Percentiles rank a stretch among this genome's conserved stretches.
phyloP scores from a whole-genome alignment of 2,113 vertebrate species.

The human (Homo sapiens) region DNA sequence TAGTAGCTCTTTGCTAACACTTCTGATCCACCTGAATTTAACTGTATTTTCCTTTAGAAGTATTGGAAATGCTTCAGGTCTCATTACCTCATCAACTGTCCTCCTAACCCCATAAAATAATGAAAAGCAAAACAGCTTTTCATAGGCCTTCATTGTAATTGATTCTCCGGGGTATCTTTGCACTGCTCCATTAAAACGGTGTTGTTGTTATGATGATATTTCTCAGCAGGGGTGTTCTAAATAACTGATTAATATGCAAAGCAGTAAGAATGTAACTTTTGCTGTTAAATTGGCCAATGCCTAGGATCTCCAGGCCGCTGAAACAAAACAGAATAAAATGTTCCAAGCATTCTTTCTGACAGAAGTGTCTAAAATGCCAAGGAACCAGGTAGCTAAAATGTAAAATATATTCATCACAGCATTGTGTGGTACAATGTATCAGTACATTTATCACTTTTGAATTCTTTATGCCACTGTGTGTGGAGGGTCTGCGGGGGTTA shows the following conservation, averaged over 20 bases:
- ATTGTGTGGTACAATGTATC: not conserved
- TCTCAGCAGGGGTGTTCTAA: conserved; percentile 72
- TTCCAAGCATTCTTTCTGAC: not conserved
- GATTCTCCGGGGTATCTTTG: conserved; percentile 62
- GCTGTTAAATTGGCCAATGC: conserved; percentile 35
- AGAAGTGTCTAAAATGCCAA: not conserved
- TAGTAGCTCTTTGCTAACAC: not conserved
- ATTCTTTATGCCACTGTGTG: not conserved
- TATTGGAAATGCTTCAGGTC: conserved; percentile 61
- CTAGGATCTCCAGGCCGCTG: conserved; percentile 38
- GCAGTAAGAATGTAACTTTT: conserved; percentile 62
- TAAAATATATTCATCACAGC: not conserved
- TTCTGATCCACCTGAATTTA: conserved; percentile 1
- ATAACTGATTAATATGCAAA: conserved; percentile 77
- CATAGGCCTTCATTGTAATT: conserved; percentile 27
- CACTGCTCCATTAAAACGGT: conserved; percentile 67
- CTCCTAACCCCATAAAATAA: conserved; percentile 68
- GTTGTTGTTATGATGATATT: conserved; percentile 58
- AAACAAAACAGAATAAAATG: conserved; percentile 30
- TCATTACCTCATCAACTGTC: conserved; percentile 70
- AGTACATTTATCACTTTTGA: not conserved
- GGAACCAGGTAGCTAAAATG: not conserved
- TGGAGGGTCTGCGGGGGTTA: not conserved
- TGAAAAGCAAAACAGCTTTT: conserved; percentile 68
- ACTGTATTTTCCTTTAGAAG: conserved; percentile 53